phyloP scores from a whole-genome alignment of 2,797 vertebrate genomes.

The Alfaro cultratus region DNA sequence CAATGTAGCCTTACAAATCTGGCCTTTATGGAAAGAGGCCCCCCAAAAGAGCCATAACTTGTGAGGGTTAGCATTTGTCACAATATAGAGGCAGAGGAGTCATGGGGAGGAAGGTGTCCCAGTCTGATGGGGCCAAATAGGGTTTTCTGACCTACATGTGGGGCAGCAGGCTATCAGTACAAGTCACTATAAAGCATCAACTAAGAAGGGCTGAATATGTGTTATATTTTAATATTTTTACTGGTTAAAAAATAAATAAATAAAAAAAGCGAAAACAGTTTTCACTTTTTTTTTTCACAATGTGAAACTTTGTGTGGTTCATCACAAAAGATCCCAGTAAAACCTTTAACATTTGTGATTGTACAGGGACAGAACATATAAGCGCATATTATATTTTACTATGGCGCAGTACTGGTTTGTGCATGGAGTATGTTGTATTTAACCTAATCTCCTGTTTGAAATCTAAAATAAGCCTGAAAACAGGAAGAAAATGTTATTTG shows the following conservation, averaged over 20 bases:
- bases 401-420: background rate
- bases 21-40: background rate
- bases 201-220: background rate
- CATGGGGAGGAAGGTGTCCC: background rate
- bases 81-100: background rate
- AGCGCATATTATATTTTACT: background rate
- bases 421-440: background rate
- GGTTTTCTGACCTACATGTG: background rate
- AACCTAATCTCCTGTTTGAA: background rate
- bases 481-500: background rate
- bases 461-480: background rate
- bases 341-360: background rate
- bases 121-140: no score
- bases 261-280: no score
- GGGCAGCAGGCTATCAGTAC: background rate
- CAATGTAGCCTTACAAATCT: background rate
- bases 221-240: background rate
- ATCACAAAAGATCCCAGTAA: background rate
- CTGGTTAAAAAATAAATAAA: no score
- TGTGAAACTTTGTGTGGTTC: background rate
- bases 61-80: background rate
- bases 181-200: background rate
- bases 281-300: no score
- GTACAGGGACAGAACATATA: background rate
- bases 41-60: background rate